phyloP scores from a whole-genome alignment of 2,113 vertebrate species.

The Cnemophilus loriae region DNA sequence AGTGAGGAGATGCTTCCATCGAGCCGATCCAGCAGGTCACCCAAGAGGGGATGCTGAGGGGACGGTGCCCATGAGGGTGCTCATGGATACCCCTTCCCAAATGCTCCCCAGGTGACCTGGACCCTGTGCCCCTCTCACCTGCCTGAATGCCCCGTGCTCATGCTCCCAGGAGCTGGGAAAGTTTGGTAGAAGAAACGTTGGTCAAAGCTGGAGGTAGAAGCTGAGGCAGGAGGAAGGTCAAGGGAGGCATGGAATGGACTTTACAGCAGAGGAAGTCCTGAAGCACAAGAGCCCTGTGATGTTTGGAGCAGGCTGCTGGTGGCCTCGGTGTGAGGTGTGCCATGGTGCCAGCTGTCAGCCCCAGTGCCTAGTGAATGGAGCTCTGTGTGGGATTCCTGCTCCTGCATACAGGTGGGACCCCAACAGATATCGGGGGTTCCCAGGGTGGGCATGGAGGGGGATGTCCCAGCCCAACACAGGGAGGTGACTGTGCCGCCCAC shows the following conservation, averaged over 20 bases:
- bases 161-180: neutral
- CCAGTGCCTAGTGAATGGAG: rapidly evolving
- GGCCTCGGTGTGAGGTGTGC: rapidly evolving
- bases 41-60: neutral
- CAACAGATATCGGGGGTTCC: rapidly evolving
- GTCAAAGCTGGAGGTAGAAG: neutral
- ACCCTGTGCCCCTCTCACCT: neutral
- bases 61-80: neutral
- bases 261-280: neutral
- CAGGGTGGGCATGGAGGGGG: neutral
- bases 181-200: neutral
- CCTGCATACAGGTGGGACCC: neutral
- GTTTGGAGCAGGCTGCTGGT: neutral
- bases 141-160: rapidly evolving
- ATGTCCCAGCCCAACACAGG: neutral
- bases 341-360: rapidly evolving
- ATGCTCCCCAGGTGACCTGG: neutral
- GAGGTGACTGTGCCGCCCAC: neutral
- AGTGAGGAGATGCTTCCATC: rapidly evolving
- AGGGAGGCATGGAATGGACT: neutral
- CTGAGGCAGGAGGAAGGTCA: neutral
- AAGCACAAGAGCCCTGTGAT: rapidly evolving
- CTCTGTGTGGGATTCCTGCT: neutral
- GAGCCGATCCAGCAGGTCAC: neutral
- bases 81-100: neutral